Conservation (phyloP, 2,113 vertebrate genomes). For the Nettapus auritus region DNA sequence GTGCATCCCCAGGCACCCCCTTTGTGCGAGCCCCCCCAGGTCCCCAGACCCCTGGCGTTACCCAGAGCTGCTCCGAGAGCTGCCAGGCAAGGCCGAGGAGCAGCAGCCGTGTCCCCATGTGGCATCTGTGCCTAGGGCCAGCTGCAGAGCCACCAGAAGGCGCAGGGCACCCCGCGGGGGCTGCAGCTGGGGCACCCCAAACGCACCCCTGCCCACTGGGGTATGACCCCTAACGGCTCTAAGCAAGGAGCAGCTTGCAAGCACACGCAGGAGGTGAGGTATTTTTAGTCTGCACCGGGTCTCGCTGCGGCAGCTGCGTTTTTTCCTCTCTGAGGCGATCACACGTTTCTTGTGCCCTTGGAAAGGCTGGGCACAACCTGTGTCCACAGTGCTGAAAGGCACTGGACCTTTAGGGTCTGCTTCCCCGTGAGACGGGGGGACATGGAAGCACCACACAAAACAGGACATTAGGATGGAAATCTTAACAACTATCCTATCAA, state of each 20-base stretch:
- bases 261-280: background rate
- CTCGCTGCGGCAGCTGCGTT: background rate
- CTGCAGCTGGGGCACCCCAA: background rate
- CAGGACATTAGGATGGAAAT: background rate
- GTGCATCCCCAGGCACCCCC: fast-evolving
- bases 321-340: background rate
- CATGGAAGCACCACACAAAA: background rate
- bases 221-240: conserved; percentile 49
- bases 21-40: fast-evolving
- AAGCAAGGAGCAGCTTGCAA: background rate
- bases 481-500: background rate
- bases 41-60: background rate
- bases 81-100: background rate
- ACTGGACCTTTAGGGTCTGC: background rate
- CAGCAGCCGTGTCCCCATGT: background rate
- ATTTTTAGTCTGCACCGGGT: conserved; percentile 41
- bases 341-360: background rate
- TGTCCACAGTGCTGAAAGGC: fast-evolving
- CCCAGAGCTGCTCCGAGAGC: background rate
- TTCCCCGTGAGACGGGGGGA: background rate
- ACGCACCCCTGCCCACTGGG: conserved; percentile 30
- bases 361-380: background rate
- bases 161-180: too few species aligned
- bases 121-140: background rate
- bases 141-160: too few species aligned